These are phyloP conservation scores for Synanthedon myopaeformis DNA, from an alignment of 2,888 invertebrate species.

Conservation along the genomic window DNA sequence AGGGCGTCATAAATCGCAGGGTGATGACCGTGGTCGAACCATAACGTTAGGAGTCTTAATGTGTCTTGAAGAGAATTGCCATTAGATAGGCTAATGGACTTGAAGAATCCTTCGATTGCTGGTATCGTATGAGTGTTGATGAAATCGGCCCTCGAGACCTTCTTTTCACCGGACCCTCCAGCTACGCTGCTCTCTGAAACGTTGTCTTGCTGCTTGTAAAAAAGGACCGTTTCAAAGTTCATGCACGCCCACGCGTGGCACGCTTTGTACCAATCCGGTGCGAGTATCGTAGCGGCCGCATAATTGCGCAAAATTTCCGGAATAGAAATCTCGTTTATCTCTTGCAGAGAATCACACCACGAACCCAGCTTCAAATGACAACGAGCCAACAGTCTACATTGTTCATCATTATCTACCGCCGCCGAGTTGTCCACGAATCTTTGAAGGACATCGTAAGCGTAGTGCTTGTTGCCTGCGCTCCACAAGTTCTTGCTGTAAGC, in stretches of 20 bases:
- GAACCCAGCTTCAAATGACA: slow-evolving; percentile 95
- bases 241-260: slow-evolving; percentile 99
- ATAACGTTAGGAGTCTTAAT: slow-evolving; percentile 89
- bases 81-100: slow-evolving; percentile 91
- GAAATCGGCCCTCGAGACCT: slow-evolving; percentile 51
- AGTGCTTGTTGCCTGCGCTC: slow-evolving; percentile 82
- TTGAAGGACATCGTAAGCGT: slow-evolving; percentile 83
- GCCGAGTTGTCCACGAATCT: slow-evolving; percentile 75
- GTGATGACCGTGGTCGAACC: slow-evolving; percentile 98
- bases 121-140: slow-evolving; percentile 81
- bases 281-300: slow-evolving; percentile 84
- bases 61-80: slow-evolving; percentile 97
- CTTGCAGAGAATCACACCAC: slow-evolving; percentile 92
- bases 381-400: slow-evolving; percentile 74
- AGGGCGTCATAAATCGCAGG: slow-evolving; percentile 93
- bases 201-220: slow-evolving; percentile 68
- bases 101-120: slow-evolving; percentile 95
- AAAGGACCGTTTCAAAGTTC: slow-evolving; percentile 93
- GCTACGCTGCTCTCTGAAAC: slow-evolving; percentile 54
- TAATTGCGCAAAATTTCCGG: slow-evolving; percentile 81
- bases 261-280: slow-evolving; percentile 94
- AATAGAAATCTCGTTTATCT: slow-evolving; percentile 83
- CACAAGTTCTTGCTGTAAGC: slow-evolving; percentile 97
- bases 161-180: slow-evolving; percentile 54
- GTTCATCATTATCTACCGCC: slow-evolving; percentile 62